Evolutionary conservation across 2,113 vertebrate genomes (phyloP).

Genomic region (Melierax canorus): DNA sequence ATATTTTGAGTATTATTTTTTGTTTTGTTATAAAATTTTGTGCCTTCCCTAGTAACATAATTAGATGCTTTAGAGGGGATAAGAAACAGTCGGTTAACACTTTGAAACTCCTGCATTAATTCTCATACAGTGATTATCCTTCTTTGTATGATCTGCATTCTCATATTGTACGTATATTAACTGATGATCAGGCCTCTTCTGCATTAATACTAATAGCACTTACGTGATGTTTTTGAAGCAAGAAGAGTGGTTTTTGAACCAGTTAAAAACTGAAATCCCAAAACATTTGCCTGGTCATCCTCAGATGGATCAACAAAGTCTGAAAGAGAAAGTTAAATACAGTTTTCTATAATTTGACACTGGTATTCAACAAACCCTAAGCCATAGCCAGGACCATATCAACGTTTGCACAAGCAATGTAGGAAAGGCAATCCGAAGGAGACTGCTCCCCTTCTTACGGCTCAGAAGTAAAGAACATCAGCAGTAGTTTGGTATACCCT

Average conservation of each 20-base stretch:
- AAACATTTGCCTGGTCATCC: conserved; percentile 83
- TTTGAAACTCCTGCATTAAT: neutral
- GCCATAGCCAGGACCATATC: neutral
- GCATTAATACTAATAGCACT: conserved; percentile 64
- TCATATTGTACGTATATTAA: neutral
- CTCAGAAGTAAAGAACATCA: neutral
- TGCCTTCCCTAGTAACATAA: neutral
- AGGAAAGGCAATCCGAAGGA: neutral
- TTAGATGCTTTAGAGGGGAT: neutral
- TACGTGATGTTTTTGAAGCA: conserved; percentile 95
- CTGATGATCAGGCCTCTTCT: neutral
- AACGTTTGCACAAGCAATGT: neutral
- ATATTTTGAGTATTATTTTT: neutral
- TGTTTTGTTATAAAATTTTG: neutral
- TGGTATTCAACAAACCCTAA: neutral
- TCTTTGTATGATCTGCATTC: neutral
- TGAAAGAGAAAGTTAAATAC: conserved; percentile 52
- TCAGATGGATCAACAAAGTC: conserved; percentile 83
- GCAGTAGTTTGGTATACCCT: neutral
- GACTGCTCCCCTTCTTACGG: neutral
- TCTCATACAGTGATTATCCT: neutral
- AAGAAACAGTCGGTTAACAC: neutral
- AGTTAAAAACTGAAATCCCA: conserved; percentile 87
- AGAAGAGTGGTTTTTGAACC: conserved; percentile 86
- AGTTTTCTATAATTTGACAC: neutral